Percentiles rank a stretch among this genome's conserved stretches.
Conservation (phyloP, 2,797 vertebrate genomes). For the Sebastes iracundus region DNA sequence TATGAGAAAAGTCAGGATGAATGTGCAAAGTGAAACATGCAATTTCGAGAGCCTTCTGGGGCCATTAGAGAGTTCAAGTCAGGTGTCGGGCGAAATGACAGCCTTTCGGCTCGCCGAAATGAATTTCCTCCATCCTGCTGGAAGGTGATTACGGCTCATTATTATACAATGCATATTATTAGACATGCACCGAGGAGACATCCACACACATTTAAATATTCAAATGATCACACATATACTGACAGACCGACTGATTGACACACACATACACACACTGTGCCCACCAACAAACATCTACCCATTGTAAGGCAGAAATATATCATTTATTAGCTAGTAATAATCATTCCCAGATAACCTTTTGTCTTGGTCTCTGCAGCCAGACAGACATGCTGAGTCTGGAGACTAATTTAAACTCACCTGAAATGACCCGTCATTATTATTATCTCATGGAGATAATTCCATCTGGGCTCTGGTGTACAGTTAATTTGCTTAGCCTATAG, state of each 20-base stretch:
- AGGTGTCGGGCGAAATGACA: slow-evolving; percentile 44
- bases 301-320: not conserved
- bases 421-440: slow-evolving; percentile 21
- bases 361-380: slow-evolving; percentile 19
- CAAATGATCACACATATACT: not conserved
- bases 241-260: not conserved
- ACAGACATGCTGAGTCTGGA: slow-evolving; percentile 3
- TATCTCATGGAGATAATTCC: not conserved
- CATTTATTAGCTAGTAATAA: slow-evolving; percentile 16
- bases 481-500: not conserved
- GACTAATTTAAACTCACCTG: slow-evolving; percentile 35
- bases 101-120: slow-evolving; percentile 44
- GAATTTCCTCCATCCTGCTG: slow-evolving; percentile 41
- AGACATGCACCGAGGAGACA: slow-evolving; percentile 29
- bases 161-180: slow-evolving; percentile 38
- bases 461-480: not conserved
- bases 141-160: slow-evolving; percentile 52
- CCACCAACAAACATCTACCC: not conserved
- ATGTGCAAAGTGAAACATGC: slow-evolving; percentile 32
- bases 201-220: slow-evolving; percentile 11
- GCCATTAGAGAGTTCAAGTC: slow-evolving; percentile 33
- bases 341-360: slow-evolving; percentile 23
- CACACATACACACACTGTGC: not conserved
- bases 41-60: slow-evolving; percentile 34
- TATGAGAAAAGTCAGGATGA: slow-evolving; percentile 13